phyloP scores from a whole-genome alignment of 2,888 invertebrate genomes.

The Sphaeridia pumilis region DNA sequence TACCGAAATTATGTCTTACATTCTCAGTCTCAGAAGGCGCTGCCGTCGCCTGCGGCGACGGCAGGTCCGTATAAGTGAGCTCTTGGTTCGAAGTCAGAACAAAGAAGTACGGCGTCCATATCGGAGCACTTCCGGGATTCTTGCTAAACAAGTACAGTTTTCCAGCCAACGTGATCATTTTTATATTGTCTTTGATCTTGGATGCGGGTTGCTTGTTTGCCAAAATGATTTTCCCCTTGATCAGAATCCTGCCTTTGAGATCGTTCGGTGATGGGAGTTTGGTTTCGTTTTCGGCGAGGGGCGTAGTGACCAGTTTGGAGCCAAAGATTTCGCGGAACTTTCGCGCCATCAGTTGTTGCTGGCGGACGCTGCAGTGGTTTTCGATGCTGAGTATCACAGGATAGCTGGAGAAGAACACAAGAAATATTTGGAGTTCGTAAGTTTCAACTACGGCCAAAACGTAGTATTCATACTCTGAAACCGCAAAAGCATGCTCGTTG shows the following conservation, averaged over 20 bases:
- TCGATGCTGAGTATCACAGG: slow-evolving; percentile 15
- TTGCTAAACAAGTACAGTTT: background rate
- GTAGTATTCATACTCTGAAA: slow-evolving; percentile 38
- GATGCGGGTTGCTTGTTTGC: background rate
- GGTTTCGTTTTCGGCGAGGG: slow-evolving; percentile 63
- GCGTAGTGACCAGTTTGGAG: slow-evolving; percentile 65
- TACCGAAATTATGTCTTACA: too few species aligned
- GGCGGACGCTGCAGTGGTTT: slow-evolving; percentile 8
- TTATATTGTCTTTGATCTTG: background rate
- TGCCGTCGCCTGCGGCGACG: background rate
- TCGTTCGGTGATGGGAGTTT: slow-evolving; percentile 30
- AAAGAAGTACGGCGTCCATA: background rate
- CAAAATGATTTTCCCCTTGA: slow-evolving; percentile 73
- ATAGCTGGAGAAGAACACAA: slow-evolving; percentile 10
- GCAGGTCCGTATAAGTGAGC: background rate
- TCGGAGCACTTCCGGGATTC: background rate
- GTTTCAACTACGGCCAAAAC: background rate
- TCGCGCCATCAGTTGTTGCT: slow-evolving; percentile 8
- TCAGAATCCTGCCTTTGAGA: slow-evolving; percentile 60
- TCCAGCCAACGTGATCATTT: background rate
- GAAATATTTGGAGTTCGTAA: too few species aligned
- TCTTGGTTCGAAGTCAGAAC: background rate
- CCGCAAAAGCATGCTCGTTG: slow-evolving; percentile 42
- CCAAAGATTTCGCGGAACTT: slow-evolving; percentile 62
- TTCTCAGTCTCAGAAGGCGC: too few species aligned